Conservation (phyloP, 2,888 invertebrate species). For the Enoplolaimus lenunculus region DNA sequence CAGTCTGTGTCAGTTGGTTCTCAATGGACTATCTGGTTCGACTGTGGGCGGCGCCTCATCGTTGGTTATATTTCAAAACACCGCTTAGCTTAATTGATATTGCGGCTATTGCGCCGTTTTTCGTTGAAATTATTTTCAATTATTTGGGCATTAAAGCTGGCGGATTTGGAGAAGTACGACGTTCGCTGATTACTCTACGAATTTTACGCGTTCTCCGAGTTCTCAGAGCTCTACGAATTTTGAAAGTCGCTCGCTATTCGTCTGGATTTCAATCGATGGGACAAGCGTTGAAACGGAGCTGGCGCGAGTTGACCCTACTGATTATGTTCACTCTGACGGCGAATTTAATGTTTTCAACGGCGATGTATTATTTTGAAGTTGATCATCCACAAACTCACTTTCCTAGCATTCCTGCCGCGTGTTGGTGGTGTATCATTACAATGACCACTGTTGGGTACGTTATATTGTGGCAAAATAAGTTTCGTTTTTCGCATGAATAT, state of each 20-base stretch:
- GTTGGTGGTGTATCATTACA: constrained; percentile 22
- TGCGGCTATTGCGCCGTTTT: constrained; percentile 7
- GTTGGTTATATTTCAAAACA: constrained; percentile 5
- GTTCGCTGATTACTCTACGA: neutral
- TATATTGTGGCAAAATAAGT: too few species aligned
- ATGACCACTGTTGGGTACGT: constrained; percentile 23
- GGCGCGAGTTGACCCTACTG: neutral
- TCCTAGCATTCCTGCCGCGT: constrained; percentile 19
- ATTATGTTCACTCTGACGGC: constrained; percentile 5
- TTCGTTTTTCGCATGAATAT: too few species aligned
- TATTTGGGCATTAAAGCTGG: neutral
- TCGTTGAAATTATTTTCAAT: constrained; percentile 12
- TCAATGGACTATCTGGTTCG: constrained; percentile 16
- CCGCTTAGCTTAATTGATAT: constrained; percentile 15
- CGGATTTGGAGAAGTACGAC: neutral
- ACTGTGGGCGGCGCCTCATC: neutral
- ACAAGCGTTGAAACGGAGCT: neutral
- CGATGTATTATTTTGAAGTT: constrained; percentile 16
- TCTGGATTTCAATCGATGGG: constrained; percentile 6
- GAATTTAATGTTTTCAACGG: constrained; percentile 13
- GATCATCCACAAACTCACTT: constrained; percentile 18
- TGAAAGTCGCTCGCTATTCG: constrained; percentile 13
- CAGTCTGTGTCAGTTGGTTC: constrained; percentile 19
- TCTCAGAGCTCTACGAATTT: neutral
- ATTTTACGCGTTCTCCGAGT: constrained; percentile 11